Percentiles rank a stretch among this genome's conserved stretches.
Evolutionary conservation across 1,140 invertebrate genomes (phyloP).

Genomic region (Hyphantria cunea): DNA sequence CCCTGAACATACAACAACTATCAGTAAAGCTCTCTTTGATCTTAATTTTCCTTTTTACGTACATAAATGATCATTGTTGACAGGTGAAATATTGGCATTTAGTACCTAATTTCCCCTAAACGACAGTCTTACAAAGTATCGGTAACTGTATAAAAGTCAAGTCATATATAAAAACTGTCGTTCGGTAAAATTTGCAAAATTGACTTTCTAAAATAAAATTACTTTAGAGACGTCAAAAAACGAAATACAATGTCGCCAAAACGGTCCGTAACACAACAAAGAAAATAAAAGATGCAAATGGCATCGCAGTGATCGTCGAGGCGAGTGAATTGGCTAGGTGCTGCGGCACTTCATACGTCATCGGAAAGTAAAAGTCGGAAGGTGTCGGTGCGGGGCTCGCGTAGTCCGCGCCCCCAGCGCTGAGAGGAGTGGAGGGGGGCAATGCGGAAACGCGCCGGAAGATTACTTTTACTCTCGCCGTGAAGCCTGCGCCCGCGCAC

Average conservation of each 20-base stretch:
- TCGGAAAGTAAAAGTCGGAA: constrained; percentile 73
- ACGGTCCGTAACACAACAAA: constrained; percentile 3
- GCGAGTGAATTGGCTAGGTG: constrained; percentile 13
- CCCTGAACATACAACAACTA: no score
- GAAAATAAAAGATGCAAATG: constrained; percentile 1
- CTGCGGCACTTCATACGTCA: constrained; percentile 36
- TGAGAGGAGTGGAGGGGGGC: constrained; percentile 6
- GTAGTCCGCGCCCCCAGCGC: background rate
- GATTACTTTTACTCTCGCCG: constrained; percentile 70
- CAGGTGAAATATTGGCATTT: no score
- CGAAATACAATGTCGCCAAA: constrained; percentile 7
- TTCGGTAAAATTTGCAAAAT: no score
- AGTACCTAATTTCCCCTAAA: no score
- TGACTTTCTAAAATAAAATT: no score
- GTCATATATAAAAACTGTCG: no score
- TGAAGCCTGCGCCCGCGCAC: constrained; percentile 14
- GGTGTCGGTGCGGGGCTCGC: constrained; percentile 30
- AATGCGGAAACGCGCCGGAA: constrained; percentile 57
- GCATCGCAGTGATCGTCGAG: background rate
- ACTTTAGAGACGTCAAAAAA: no score
- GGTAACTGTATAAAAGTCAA: no score
- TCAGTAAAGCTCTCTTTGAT: no score
- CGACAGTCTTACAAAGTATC: no score
- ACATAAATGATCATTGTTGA: no score
- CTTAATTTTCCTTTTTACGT: no score